phyloP scores from a whole-genome alignment of 1,140 invertebrate genomes.

The Sminthurinus signatus region DNA sequence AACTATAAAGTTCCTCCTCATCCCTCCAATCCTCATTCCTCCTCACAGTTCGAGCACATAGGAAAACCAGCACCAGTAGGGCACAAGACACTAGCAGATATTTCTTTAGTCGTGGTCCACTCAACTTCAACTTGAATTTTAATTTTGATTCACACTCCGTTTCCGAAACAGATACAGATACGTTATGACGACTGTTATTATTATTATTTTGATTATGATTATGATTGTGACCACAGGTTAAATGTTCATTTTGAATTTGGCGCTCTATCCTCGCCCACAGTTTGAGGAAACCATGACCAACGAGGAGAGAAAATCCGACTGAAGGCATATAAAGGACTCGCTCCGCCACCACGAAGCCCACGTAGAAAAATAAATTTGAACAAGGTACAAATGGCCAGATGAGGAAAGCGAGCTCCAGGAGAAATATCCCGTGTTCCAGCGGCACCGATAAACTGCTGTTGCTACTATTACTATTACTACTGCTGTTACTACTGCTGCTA shows the following conservation, averaged over 20 bases:
- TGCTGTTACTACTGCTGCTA: background rate
- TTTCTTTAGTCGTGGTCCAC: background rate
- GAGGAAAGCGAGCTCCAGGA: constrained; percentile 59
- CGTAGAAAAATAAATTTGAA: constrained; percentile 88
- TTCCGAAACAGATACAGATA: no score
- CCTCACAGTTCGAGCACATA: constrained; percentile 67
- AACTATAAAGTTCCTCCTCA: constrained; percentile 86
- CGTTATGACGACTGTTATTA: no score
- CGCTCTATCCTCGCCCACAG: constrained; percentile 13
- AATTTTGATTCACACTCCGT: no score
- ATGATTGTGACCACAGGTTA: no score
- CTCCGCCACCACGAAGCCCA: constrained; percentile 95
- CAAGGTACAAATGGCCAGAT: constrained; percentile 88
- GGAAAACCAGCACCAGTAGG: constrained; percentile 49
- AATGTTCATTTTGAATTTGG: no score
- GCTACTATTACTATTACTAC: background rate
- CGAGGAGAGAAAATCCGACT: constrained; percentile 85
- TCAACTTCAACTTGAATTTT: background rate
- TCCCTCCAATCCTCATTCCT: constrained; percentile 86
- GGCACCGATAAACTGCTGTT: background rate
- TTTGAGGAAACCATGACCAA: constrained; percentile 59
- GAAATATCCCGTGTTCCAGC: constrained; percentile 15
- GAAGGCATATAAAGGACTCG: constrained; percentile 90
- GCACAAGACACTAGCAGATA: background rate
- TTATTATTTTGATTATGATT: background rate